Base-by-base conservation (phyloP, 2,888 invertebrate genomes). In the Criorhina ranunculi region DNA sequence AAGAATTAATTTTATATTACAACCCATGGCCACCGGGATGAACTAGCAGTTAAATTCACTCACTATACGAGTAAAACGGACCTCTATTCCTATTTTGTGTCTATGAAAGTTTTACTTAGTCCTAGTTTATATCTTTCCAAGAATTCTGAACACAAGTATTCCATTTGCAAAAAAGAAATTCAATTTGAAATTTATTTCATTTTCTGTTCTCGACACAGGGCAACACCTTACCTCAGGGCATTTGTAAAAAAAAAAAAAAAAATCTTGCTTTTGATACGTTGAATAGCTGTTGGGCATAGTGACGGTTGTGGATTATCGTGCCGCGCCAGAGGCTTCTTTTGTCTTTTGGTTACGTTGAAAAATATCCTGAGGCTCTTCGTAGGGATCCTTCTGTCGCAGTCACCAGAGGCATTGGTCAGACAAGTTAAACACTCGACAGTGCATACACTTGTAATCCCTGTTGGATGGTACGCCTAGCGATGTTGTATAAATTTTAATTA, bases 61-160 rank as follows among this genome's bases (percentile, higher is more conserved):
- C 29, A 15, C 44, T 40, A n/a, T 31, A 46, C 33, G 60, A 62
- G 29, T 8, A 33, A 46, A 42, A 24, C 4, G 8, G 19, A 29
- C 33, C 44, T 44, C 29, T 44, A 3, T 19, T 15, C n/a, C 15
- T 7, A 33, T 53, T 44, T 42, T 42, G 0, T 8, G 35, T 19
- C 24, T 46, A 42, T 44, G 33, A 46, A 70, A 76, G 12, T 57
- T 76, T 60, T 33, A 49, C 53, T 12, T 31, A 53, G 59, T 31
- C 59, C 72, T 67, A 46, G 35, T 46, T 55, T 59, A 29, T 31
- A 67, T 15, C 42, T 12, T 11, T n/a, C 9, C 9, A 83, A 44
- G 59, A 53, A 62, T 73, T 79, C 12, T 19, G n/a, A 79, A 79
- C 83, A 85, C 57, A 73, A 53, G 69, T 79, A 79, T 79, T 85